Conservation (phyloP, 2,113 vertebrate genomes). For the Telmatochromis brichardi region DNA sequence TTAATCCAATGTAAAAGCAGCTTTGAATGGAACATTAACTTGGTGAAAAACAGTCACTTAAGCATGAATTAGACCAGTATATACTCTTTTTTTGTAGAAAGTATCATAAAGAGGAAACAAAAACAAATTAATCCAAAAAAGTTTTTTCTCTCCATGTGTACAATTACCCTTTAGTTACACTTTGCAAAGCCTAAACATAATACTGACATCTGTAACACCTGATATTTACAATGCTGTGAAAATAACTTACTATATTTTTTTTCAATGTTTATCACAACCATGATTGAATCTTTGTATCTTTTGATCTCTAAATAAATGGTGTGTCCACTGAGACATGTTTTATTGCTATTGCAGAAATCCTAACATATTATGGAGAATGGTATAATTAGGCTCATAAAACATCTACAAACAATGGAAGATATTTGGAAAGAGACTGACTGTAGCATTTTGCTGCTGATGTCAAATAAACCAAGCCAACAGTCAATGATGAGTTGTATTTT, state of each 20-base stretch:
- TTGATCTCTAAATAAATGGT: conserved; percentile 59
- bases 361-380: conserved; percentile 59
- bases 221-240: conserved; percentile 70
- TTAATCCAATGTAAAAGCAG: conserved; percentile 46
- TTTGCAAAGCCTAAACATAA: conserved; percentile 71
- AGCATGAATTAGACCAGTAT: conserved; percentile 49
- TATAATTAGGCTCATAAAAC: conserved; percentile 47
- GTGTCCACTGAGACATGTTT: conserved; percentile 74
- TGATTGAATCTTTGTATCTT: conserved; percentile 26
- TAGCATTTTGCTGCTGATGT: conserved; percentile 39
- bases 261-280: conserved; percentile 55
- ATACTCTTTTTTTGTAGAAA: conserved; percentile 51
- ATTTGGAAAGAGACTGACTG: conserved; percentile 45
- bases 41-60: conserved; percentile 63
- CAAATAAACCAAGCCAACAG: conserved; percentile 47
- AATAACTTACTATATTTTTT: conserved; percentile 53
- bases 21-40: conserved; percentile 48
- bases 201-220: conserved; percentile 71
- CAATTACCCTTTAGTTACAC: conserved; percentile 63
- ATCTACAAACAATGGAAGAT: conserved; percentile 58
- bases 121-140: conserved; percentile 22
- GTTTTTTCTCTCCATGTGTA: conserved; percentile 17
- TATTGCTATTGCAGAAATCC: conserved; percentile 80
- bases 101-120: conserved; percentile 29
- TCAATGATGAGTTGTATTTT: conserved; percentile 34